Evolutionary conservation across 1,140 invertebrate genomes (phyloP), one percentile per base, ranked within the genome.

Genomic region (Philopotamus ludificatus): DNA sequence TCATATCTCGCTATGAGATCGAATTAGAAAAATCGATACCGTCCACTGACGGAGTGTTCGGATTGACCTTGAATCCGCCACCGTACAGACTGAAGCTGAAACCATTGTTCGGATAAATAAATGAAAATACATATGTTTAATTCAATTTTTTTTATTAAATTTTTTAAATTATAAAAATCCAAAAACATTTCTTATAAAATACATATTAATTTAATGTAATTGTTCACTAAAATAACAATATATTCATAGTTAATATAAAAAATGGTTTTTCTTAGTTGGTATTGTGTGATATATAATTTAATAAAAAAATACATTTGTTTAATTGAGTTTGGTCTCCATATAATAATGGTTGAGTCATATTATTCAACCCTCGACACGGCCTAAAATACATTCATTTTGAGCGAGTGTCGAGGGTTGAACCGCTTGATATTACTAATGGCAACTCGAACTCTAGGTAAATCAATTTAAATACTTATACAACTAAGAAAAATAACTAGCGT

Each of bases 21-120:
- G 68, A 71, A 8, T 57, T 80, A 2, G 77, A 76, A 4, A 75
- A 74, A 1, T 67, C 79, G 0, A 71, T 68, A 0, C 70, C 82
- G 1, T 77, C 83, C 68, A 77, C 88, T 71, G 75, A 78, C 22
- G 89, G 89, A 8, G 83, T 84, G 15, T 86, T 85, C 66, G 90
- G 90, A 15, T 84, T 92, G 1, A 92, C 90, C 1, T 74, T 92
- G 18, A 74, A 85, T 0, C 90, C 91, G 0, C 85, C 85, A 34
- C 70, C 77, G 1, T 83, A 86, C 60, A 70, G 26, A 34, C 25
- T 69, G 12, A 69, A 62, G 23, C n/a, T 69, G 10, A 57, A 44
- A 53, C 53, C 53, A 3, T 26, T 60, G 1, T 41, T 54, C n/a
- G 51, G 23, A 20, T 57, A 34, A 34, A 47, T 47, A 47, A 47